Percentiles rank a stretch among this genome's conserved stretches.
phyloP scores from a whole-genome alignment of 2,888 invertebrate species.

The Nemotelus nigrinus region DNA sequence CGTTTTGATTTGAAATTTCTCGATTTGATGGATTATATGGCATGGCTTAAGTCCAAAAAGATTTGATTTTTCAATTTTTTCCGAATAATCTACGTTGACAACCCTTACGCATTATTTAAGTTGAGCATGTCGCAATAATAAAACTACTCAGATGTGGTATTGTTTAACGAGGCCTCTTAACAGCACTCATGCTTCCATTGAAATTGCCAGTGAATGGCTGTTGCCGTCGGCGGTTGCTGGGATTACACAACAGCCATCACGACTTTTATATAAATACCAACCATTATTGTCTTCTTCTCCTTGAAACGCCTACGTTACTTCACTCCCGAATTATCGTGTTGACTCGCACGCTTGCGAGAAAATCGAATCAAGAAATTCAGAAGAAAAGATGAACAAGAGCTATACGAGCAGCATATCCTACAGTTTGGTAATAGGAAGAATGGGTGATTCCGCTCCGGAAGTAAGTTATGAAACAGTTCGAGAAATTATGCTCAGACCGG shows the following conservation, averaged over 20 bases:
- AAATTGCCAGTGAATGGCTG: not conserved
- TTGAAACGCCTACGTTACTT: not conserved
- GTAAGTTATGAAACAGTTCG: slow-evolving; percentile 12
- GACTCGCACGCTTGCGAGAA: too few relatives aligned
- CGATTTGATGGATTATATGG: too few relatives aligned
- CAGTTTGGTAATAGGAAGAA: too few relatives aligned
- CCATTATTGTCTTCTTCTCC: not conserved
- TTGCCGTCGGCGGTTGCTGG: not conserved
- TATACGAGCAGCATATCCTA: too few relatives aligned
- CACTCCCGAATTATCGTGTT: too few relatives aligned
- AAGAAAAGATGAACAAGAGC: too few relatives aligned
- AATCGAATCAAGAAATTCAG: too few relatives aligned
- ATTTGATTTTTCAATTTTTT: too few relatives aligned
- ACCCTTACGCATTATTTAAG: too few relatives aligned
- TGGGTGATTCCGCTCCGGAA: not conserved
- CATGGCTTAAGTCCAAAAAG: too few relatives aligned
- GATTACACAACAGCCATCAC: not conserved
- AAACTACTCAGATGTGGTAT: not conserved
- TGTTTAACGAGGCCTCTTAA: slow-evolving; percentile 5
- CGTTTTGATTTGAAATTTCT: too few relatives aligned
- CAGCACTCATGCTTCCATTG: not conserved
- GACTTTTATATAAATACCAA: not conserved
- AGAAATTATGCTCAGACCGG: slow-evolving; percentile 22
- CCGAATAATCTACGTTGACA: too few relatives aligned
- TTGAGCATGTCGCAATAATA: not conserved